Conservation (phyloP, 2,797 vertebrate species). For the Capromys pilorides region DNA sequence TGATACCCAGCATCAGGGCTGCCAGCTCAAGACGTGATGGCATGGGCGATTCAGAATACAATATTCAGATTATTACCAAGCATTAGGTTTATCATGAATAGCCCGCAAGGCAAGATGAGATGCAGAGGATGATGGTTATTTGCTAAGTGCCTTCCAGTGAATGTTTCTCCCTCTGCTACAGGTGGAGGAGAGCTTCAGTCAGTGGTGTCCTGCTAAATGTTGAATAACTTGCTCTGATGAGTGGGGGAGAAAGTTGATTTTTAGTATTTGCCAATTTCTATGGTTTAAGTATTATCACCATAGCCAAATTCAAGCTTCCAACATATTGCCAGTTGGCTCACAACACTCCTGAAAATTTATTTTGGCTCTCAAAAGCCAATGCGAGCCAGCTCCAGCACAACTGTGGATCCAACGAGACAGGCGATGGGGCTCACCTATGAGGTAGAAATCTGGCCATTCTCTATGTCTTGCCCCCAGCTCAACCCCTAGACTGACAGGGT, state of each 20-base stretch:
- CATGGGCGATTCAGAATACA: neutral
- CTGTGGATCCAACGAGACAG: neutral
- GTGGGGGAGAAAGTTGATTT: neutral
- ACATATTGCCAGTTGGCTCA: neutral
- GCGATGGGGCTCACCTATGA: neutral
- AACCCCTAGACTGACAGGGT: neutral
- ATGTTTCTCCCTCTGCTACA: neutral
- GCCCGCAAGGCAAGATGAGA: neutral
- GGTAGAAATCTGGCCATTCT: neutral
- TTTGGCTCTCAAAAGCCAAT: neutral
- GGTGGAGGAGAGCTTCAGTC: neutral
- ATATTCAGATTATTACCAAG: neutral
- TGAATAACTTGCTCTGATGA: neutral
- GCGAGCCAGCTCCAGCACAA: neutral
- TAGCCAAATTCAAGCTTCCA: neutral
- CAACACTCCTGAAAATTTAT: neutral
- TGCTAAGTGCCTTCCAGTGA: neutral
- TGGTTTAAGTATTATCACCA: neutral
- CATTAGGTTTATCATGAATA: neutral
- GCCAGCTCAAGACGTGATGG: neutral
- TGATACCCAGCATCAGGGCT: neutral
- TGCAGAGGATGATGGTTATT: neutral
- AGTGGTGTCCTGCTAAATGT: neutral
- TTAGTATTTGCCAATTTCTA: neutral
- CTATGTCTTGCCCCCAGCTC: neutral